These are phyloP conservation scores for Actinostola sp. DNA, from an alignment of 92 coral and sea anemone genomes.

Conservation along the genomic window DNA sequence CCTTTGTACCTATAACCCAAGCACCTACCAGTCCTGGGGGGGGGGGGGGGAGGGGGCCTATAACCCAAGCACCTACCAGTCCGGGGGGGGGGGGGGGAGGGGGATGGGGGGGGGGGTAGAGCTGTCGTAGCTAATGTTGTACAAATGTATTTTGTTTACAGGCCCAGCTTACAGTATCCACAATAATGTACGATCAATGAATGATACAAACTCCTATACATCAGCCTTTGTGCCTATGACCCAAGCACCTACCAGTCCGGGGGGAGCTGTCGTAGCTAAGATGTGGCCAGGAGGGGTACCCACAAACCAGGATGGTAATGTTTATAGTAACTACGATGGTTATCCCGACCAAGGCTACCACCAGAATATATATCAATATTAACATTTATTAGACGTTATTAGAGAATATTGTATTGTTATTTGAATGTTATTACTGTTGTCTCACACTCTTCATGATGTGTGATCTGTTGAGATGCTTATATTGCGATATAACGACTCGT, in stretches of 20 bases:
- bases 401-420: background rate
- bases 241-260: constrained; percentile 84
- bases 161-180: constrained; percentile 86
- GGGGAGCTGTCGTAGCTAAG: constrained; percentile 89
- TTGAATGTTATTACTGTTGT: background rate
- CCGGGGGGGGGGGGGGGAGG: too few relatives aligned
- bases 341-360: constrained; percentile 88
- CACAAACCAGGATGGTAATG: constrained; percentile 81
- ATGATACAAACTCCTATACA: constrained; percentile 78
- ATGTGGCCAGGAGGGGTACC: constrained; percentile 97
- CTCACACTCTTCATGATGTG: too few relatives aligned
- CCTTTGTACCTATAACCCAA: too few relatives aligned
- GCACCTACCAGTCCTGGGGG: too few relatives aligned
- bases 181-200: constrained; percentile 75
- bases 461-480: too few relatives aligned
- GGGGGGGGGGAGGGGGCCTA: too few relatives aligned
- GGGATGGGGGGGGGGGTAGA: too few relatives aligned
- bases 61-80: too few relatives aligned
- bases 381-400: constrained; percentile 39
- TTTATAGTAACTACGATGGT: constrained; percentile 93
- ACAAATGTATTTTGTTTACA: constrained; percentile 8
- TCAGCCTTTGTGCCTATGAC: constrained; percentile 89
- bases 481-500: too few relatives aligned
- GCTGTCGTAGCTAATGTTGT: background rate
- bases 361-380: constrained; percentile 90